A percentile compares a stretch with the other conserved stretches of the same genome.
Evolutionary conservation across 2,113 vertebrate genomes (phyloP).

Genomic region (Nematolebias whitei): DNA sequence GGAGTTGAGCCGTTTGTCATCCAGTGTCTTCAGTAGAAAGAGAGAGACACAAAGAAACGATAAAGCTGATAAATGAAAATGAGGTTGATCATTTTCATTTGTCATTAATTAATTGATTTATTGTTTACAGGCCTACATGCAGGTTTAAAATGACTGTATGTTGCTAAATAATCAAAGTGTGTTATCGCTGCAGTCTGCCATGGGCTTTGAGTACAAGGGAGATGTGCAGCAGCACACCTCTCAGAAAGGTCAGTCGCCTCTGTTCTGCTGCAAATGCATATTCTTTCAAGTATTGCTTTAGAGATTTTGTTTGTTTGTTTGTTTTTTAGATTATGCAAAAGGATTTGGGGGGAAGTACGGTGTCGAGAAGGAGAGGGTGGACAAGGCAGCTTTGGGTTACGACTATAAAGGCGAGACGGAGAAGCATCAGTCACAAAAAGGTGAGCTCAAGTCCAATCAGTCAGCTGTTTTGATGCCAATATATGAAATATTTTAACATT

Average conservation of each 20-base stretch:
- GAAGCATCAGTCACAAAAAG: constrained; percentile 82
- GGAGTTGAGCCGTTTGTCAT: no score
- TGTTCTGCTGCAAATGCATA: not conserved
- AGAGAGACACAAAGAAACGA: no score
- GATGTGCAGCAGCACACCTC: constrained; percentile 89
- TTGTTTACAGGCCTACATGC: no score
- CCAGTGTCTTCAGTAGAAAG: no score
- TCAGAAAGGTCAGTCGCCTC: constrained; percentile 85
- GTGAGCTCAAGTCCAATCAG: constrained; percentile 23
- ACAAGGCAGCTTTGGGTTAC: constrained; percentile 79
- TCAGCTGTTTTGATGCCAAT: not conserved
- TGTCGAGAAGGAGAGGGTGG: constrained; percentile 85
- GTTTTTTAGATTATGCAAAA: constrained; percentile 72
- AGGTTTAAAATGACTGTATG: no score
- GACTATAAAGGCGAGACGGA: constrained; percentile 77
- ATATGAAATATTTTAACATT: not conserved
- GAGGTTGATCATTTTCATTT: no score
- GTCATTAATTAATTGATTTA: no score
- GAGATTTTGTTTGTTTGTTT: not conserved
- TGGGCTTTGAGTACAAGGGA: constrained; percentile 94
- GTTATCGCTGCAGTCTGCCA: constrained; percentile 83
- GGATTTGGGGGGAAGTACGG: constrained; percentile 85
- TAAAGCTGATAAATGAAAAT: no score
- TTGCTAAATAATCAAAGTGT: not conserved
- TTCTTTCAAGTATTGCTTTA: not conserved